A percentile compares a stretch with the other conserved stretches of the same genome.
Conservation (phyloP, 1,140 invertebrate species). For the Physella acuta region DNA sequence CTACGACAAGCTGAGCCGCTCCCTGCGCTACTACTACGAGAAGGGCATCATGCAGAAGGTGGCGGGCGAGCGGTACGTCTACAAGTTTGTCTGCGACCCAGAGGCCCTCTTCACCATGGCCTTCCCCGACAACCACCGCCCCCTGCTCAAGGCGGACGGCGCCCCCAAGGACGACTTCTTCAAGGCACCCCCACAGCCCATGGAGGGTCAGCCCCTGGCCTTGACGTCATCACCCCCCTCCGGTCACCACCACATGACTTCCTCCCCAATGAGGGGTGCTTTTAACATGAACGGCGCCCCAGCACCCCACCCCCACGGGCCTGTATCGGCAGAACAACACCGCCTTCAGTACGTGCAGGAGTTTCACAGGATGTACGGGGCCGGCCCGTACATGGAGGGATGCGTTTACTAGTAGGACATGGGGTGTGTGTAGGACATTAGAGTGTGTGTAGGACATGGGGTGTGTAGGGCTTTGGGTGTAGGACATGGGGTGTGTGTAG, state of each 20-base stretch:
- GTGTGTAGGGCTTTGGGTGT: no score
- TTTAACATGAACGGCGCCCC: constrained; percentile 16
- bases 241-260: constrained; percentile 29
- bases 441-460: no score
- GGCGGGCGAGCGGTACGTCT: constrained; percentile 91
- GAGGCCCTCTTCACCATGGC: constrained; percentile 90
- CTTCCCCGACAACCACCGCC: constrained; percentile 56
- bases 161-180: constrained; percentile 33
- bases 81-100: constrained; percentile 93
- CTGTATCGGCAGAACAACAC: constrained; percentile 41
- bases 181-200: constrained; percentile 19
- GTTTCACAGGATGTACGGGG: constrained; percentile 50
- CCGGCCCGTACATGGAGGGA: constrained; percentile 52
- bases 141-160: constrained; percentile 46
- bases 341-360: constrained; percentile 52
- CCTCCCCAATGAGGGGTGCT: constrained; percentile 11
- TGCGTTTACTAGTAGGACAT: constrained; percentile 53
- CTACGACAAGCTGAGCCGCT: constrained; percentile 84
- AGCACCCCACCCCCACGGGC: constrained; percentile 7
- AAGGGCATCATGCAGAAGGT: constrained; percentile 72
- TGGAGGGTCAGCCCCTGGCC: constrained; percentile 34
- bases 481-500: no score
- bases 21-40: constrained; percentile 92
- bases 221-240: constrained; percentile 31
- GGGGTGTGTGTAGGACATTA: no score